A percentile compares a stretch with the other conserved stretches of the same genome.
phyloP scores from a whole-genome alignment of 2,797 vertebrate genomes.

The Scarus forsteni region DNA sequence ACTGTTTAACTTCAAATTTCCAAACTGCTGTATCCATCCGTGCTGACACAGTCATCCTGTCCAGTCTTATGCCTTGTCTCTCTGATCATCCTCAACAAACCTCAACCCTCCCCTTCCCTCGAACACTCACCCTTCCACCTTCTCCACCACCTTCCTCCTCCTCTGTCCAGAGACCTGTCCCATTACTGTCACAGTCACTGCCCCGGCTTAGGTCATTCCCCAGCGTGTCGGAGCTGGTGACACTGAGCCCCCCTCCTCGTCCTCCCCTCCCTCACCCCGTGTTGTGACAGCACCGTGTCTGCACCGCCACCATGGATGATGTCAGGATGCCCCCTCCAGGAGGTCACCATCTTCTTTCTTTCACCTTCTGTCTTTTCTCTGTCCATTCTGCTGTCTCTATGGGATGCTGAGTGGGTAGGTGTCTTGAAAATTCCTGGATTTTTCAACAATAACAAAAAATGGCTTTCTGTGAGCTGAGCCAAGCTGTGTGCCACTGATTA shows the following conservation, averaged over 20 bases:
- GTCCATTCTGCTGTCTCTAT: conserved; percentile 21
- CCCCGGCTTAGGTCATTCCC: conserved; percentile 61
- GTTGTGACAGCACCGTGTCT: conserved; percentile 71
- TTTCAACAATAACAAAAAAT: conserved; percentile 2
- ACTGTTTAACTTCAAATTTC: conserved; percentile 33
- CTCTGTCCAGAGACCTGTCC: conserved; percentile 48
- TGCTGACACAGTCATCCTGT: conserved; percentile 41
- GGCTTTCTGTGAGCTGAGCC: not conserved
- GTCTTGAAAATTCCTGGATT: conserved; percentile 15
- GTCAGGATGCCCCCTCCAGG: conserved; percentile 60
- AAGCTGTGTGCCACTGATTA: conserved; percentile 17
- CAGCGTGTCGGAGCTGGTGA: conserved; percentile 61
- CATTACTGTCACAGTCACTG: conserved; percentile 66
- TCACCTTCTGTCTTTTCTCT: conserved; percentile 19
- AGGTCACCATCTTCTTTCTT: conserved; percentile 41
- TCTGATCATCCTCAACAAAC: conserved; percentile 50
- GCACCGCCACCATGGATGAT: conserved; percentile 61
- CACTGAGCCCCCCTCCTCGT: conserved; percentile 29
- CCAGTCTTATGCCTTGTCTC: conserved; percentile 29
- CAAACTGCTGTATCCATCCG: conserved; percentile 23
- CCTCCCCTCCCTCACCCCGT: conserved; percentile 1
- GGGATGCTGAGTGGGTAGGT: not conserved
- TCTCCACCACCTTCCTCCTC: conserved; percentile 26
- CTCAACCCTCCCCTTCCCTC: not conserved
- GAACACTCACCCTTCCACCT: conserved; percentile 19